Base-by-base conservation (phyloP, 2,888 invertebrate species). In the Rapana venosa region DNA sequence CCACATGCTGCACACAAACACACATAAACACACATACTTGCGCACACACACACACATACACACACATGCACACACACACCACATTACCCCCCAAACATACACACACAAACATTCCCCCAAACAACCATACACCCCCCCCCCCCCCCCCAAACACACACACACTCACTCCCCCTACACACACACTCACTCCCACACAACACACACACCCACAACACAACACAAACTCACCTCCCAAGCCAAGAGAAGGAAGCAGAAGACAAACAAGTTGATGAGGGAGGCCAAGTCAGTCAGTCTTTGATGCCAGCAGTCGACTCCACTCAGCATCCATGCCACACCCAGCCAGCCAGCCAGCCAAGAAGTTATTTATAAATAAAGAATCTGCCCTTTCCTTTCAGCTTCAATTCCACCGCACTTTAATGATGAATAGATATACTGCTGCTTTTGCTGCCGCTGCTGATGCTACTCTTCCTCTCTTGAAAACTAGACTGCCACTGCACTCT, bases 291-390 rank as follows among this genome's bases (percentile, higher is more conserved):
- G 47, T 47, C 47, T 47, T 47, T 47, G 47, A 32, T 35, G 35
- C 6, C 81, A 83, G 81, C 36, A 83, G 81, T 13, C 13, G 22
- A 22, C 1, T 13, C 13, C 6, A 22, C 1, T 22, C 36, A 83
- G 47, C 81, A 83, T 47, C 81, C 81, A 83, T 83, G 81, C 47
- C 81, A 83, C 81, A 47, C 81, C 81, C 81, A 47, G 36, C 36
- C 47, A 47, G 47, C 47, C 47, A 47, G 47, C 47, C 47, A 47
- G 47, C 47, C 47, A 47, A 47, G 47, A 47, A 47, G 47, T 47
- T 47, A 8, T 2, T 47, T 47, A 47, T 5, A 47, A 47, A 47
- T 47, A 47, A 47, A 47, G 2, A 47, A 47, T 47, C 47, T 47
- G 47, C 47, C 47, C 47, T 47, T 47, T 47, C 47, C 47, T 47